Conservation (phyloP, 2,113 vertebrate species). For the Atlantisia rogersi region DNA sequence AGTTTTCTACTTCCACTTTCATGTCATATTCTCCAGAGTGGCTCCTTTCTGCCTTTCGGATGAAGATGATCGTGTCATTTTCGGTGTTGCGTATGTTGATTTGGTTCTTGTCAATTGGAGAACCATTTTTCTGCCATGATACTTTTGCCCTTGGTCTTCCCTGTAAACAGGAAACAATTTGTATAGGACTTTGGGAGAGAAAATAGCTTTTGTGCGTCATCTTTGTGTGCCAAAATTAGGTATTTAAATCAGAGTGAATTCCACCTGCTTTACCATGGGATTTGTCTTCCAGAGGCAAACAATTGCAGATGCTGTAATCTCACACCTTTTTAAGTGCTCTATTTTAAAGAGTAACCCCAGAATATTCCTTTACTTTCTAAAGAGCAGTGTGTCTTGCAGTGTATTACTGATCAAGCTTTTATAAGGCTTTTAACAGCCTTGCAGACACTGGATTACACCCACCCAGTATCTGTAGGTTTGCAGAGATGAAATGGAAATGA, state of each 20-base stretch:
- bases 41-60: slow-evolving; percentile 91
- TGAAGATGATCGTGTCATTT: slow-evolving; percentile 95
- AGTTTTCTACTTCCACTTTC: slow-evolving; percentile 91
- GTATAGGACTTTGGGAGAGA: neutral
- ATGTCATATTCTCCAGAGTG: slow-evolving; percentile 96
- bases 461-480: neutral
- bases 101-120: slow-evolving; percentile 85
- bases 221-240: neutral
- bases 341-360: neutral
- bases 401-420: neutral
- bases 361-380: neutral
- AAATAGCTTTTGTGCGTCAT: neutral
- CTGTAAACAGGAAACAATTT: slow-evolving; percentile 64
- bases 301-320: neutral
- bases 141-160: slow-evolving; percentile 94
- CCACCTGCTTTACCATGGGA: neutral
- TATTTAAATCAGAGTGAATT: neutral
- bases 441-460: neutral
- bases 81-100: slow-evolving; percentile 96
- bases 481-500: neutral
- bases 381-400: neutral
- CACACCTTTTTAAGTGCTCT: neutral
- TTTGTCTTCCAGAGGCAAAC: neutral
- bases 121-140: slow-evolving; percentile 91
- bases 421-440: neutral